phyloP scores from a whole-genome alignment of 2,888 invertebrate genomes.

The Carterocephalus palaemon region DNA sequence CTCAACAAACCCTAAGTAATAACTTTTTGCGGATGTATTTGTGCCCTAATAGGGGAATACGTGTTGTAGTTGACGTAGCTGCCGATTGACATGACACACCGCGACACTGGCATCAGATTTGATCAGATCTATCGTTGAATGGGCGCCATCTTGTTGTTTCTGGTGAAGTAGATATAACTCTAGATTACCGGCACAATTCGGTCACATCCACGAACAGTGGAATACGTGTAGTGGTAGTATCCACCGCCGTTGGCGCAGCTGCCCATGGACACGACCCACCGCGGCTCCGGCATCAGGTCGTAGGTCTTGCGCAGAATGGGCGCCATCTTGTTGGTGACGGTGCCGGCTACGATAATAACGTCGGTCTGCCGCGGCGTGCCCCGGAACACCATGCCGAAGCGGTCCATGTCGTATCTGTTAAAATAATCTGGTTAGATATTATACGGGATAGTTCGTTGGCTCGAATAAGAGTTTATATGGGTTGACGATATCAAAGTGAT shows the following conservation, averaged over 20 bases:
- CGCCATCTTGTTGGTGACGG: slow-evolving; percentile 99
- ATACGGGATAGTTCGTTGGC: too few relatives aligned
- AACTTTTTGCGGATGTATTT: too few relatives aligned
- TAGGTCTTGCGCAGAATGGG: slow-evolving; percentile 96
- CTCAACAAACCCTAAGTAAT: too few relatives aligned
- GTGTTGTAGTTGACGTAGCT: too few relatives aligned
- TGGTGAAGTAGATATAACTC: too few relatives aligned
- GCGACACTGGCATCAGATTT: too few relatives aligned
- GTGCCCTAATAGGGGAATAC: too few relatives aligned
- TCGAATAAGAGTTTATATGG: too few relatives aligned
- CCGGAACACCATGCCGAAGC: slow-evolving; percentile 96
- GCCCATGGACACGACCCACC: slow-evolving; percentile 99
- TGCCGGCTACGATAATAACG: slow-evolving; percentile 98
- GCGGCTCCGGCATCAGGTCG: slow-evolving; percentile 97
- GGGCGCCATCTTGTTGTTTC: too few relatives aligned
- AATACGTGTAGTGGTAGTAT: slow-evolving; percentile 99
- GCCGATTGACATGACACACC: too few relatives aligned
- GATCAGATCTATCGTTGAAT: too few relatives aligned
- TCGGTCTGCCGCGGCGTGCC: slow-evolving; percentile 98
- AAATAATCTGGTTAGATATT: background rate
- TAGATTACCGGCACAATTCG: slow-evolving; percentile 63
- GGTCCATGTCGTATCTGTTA: slow-evolving; percentile 95
- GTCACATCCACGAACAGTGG: slow-evolving; percentile 85
- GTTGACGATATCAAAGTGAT: too few relatives aligned
- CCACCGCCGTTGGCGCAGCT: slow-evolving; percentile 99